Conservation (phyloP, 2,113 vertebrate species). For the Suricata suricatta region DNA sequence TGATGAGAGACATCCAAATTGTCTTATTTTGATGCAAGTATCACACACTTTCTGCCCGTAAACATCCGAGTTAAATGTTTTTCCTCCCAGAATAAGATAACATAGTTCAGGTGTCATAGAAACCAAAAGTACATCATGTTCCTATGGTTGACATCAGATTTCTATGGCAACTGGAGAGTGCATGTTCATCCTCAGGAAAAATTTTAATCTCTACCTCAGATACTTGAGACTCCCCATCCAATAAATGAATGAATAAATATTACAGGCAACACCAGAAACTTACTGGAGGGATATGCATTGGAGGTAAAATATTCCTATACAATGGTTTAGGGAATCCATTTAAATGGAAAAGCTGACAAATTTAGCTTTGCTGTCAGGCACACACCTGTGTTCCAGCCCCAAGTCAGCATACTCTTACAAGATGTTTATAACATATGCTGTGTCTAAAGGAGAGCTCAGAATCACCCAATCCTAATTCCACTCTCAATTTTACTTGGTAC, state of each 20-base stretch:
- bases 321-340: background rate
- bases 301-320: background rate
- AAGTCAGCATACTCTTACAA: background rate
- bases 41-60: background rate
- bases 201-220: background rate
- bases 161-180: background rate
- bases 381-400: background rate
- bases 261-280: background rate
- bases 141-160: background rate
- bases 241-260: slow-evolving; percentile 2
- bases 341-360: background rate
- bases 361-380: background rate
- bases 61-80: slow-evolving; percentile 23
- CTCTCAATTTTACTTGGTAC: background rate
- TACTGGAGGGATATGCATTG: background rate
- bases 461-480: background rate
- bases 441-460: background rate
- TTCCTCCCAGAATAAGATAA: background rate
- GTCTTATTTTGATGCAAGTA: background rate
- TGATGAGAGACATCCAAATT: background rate
- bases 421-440: background rate
- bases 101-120: slow-evolving; percentile 36
- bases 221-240: background rate
- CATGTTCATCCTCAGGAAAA: slow-evolving; percentile 2
- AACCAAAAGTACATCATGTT: slow-evolving; percentile 47